A percentile compares a stretch with the other conserved stretches of the same genome.
phyloP scores from a whole-genome alignment of 2,888 invertebrate species.

The Hyposoter dolosus region DNA sequence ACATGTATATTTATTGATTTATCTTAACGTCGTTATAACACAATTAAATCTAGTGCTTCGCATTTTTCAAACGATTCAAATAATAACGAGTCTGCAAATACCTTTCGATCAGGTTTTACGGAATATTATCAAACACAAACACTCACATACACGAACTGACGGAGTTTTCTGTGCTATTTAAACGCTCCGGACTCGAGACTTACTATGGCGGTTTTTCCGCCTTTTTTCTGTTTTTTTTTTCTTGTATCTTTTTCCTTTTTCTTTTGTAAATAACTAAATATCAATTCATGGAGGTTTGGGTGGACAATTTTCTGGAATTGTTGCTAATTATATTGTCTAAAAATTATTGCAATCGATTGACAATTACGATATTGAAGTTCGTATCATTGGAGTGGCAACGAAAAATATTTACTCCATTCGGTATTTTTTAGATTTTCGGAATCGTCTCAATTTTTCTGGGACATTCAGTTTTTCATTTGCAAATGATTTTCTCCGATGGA shows the following conservation, averaged over 20 bases:
- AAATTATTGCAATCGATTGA: not conserved
- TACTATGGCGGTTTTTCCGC: not conserved
- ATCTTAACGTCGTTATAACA: conserved; percentile 45
- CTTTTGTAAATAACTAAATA: conserved; percentile 76
- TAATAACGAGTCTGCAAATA: conserved; percentile 36
- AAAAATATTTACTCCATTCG: no score
- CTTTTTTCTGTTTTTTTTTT: conserved; percentile 39
- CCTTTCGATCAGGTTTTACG: conserved; percentile 16
- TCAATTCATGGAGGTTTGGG: conserved; percentile 79
- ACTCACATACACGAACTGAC: conserved; percentile 5
- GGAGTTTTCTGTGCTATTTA: conserved; percentile 32
- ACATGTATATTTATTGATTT: conserved; percentile 61
- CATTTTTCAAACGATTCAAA: conserved; percentile 33
- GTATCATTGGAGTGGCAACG: no score
- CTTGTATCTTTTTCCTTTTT: conserved; percentile 49
- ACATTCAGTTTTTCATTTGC: no score
- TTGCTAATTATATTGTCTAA: not conserved
- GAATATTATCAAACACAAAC: not conserved
- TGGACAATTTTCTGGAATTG: conserved; percentile 58
- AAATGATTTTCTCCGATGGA: no score
- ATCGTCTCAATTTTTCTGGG: no score
- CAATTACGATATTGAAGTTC: not conserved
- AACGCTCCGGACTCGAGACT: conserved; percentile 24
- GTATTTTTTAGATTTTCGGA: no score
- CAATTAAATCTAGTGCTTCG: conserved; percentile 22